Conservation (phyloP, 2,888 invertebrate genomes). For the Latrodectus hesperus region DNA sequence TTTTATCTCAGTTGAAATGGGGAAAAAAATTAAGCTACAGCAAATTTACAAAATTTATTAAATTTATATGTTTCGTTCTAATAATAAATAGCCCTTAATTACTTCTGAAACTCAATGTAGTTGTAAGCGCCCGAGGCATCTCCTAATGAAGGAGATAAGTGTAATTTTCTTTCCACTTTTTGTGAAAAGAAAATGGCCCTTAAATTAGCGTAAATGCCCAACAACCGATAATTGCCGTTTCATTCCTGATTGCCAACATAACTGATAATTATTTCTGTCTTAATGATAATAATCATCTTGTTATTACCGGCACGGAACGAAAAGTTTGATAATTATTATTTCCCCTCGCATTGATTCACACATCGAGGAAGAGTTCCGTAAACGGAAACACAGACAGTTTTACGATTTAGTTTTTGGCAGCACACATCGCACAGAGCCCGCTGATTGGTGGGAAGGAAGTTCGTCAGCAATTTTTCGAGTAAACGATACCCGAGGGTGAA, state of each 20-base stretch:
- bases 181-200: neutral
- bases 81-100: no score
- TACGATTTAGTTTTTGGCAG: conserved; percentile 31
- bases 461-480: conserved; percentile 28
- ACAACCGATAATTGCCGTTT: conserved; percentile 44
- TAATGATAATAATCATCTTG: conserved; percentile 38
- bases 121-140: no score
- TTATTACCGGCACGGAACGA: conserved; percentile 2
- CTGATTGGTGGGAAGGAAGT: neutral
- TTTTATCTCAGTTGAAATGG: no score
- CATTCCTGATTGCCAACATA: conserved; percentile 32
- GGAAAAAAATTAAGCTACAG: no score
- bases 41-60: no score
- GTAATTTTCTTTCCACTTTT: neutral
- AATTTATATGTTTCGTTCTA: no score
- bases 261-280: conserved; percentile 28
- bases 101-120: no score
- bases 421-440: neutral
- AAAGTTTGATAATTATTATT: conserved; percentile 15
- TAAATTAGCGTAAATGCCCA: conserved; percentile 22
- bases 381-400: conserved; percentile 47
- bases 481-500: conserved; percentile 45
- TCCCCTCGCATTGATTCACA: neutral
- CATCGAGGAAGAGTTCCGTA: conserved; percentile 1
- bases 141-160: neutral